A percentile compares a stretch with the other conserved stretches of the same genome.
phyloP scores from a whole-genome alignment of 2,113 vertebrate genomes.

The Eptesicus fuscus region DNA sequence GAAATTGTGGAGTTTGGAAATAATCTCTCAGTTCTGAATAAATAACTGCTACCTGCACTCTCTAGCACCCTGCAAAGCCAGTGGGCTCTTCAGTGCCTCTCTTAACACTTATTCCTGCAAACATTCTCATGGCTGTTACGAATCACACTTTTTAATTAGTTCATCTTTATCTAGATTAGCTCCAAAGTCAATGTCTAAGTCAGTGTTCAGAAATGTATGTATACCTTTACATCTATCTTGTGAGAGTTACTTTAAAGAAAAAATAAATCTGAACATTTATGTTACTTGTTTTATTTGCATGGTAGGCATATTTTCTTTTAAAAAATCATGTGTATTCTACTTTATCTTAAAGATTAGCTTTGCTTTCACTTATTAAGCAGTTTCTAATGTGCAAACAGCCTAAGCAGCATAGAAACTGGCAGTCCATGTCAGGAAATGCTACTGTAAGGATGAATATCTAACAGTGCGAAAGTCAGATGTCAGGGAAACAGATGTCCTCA shows the following conservation, averaged over 20 bases:
- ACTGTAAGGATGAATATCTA: background rate
- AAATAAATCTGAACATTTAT: background rate
- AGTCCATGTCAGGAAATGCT: background rate
- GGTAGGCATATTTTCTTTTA: background rate
- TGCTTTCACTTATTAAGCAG: background rate
- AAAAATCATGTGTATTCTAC: background rate
- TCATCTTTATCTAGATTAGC: background rate
- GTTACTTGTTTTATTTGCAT: background rate
- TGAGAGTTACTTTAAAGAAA: background rate
- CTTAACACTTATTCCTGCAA: background rate
- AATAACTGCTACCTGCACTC: background rate
- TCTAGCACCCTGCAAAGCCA: background rate
- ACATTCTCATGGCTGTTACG: background rate
- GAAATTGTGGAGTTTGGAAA: background rate
- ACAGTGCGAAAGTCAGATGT: background rate
- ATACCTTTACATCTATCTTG: background rate
- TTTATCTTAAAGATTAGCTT: background rate
- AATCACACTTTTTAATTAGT: background rate
- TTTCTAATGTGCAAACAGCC: background rate
- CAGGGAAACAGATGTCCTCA: background rate
- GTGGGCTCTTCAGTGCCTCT: fast-evolving
- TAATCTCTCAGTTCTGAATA: background rate
- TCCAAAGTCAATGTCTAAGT: background rate
- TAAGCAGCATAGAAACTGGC: background rate
- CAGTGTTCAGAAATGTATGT: background rate